A percentile compares a stretch with the other conserved stretches of the same genome.
Evolutionary conservation across 2,113 vertebrate genomes (phyloP).

Genomic region (Lycaon pictus): DNA sequence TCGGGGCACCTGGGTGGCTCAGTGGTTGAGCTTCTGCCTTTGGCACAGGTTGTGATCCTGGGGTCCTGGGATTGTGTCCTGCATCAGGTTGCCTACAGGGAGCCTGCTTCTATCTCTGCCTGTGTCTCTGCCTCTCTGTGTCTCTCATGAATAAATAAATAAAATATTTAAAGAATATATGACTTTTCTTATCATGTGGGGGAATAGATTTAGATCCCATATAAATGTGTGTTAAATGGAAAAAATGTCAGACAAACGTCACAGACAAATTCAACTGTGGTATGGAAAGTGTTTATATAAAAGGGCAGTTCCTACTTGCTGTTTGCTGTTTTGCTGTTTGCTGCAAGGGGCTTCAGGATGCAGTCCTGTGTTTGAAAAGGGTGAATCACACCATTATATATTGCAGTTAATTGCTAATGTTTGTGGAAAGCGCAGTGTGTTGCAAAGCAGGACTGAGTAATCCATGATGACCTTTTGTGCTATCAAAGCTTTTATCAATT

Average conservation of each 20-base stretch:
- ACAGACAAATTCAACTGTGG: slow-evolving; percentile 45
- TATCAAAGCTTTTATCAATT: slow-evolving; percentile 80
- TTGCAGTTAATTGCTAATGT: slow-evolving; percentile 76
- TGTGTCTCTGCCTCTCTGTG: no score
- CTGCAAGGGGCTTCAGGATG: slow-evolving; percentile 43
- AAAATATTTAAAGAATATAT: no score
- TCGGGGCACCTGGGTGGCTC: not conserved
- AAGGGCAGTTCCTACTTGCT: slow-evolving; percentile 67
- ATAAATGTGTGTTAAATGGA: slow-evolving; percentile 57
- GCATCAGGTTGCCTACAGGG: no score
- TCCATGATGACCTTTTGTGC: slow-evolving; percentile 78
- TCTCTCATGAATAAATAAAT: no score
- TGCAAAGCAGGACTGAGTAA: slow-evolving; percentile 82
- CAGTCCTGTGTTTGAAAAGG: slow-evolving; percentile 69
- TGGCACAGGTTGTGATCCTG: no score
- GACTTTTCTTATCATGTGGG: slow-evolving; percentile 2
- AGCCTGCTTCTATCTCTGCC: no score
- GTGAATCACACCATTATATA: slow-evolving; percentile 72
- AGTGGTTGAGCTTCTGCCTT: no score
- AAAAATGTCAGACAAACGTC: not conserved
- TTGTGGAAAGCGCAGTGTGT: slow-evolving; percentile 73
- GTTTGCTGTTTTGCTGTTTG: slow-evolving; percentile 17
- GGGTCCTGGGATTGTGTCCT: no score
- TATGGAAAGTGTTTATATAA: slow-evolving; percentile 52
- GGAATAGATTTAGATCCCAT: not conserved